A percentile compares a stretch with the other conserved stretches of the same genome.
Conservation (phyloP, 2,113 vertebrate species). For the Hemichromis elongatus region DNA sequence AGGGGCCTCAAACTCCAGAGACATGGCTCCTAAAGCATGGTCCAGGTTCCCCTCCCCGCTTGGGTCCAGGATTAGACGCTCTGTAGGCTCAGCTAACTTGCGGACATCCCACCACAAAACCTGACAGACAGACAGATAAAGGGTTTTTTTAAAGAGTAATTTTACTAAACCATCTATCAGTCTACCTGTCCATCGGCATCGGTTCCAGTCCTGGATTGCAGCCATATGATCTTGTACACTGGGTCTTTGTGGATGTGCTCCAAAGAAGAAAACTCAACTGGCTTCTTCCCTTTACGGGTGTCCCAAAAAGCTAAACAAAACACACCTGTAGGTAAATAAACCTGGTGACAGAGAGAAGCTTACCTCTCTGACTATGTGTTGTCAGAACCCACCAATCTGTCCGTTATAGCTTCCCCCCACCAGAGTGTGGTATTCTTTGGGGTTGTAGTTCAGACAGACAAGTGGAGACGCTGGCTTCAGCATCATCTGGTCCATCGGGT, state of each 20-base stretch:
- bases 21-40: conserved; percentile 79
- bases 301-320: conserved; percentile 86
- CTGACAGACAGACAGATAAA: conserved; percentile 51
- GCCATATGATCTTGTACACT: conserved; percentile 86
- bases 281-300: conserved; percentile 84
- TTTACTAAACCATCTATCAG: neutral
- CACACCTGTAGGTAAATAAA: neutral
- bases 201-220: conserved; percentile 90
- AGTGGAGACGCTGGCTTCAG: conserved; percentile 81
- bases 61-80: conserved; percentile 82
- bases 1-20: conserved; percentile 86
- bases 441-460: conserved; percentile 89
- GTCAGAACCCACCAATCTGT: conserved; percentile 84
- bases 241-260: conserved; percentile 91
- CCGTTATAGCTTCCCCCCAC: conserved; percentile 91
- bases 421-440: conserved; percentile 86
- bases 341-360: neutral
- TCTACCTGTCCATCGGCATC: conserved; percentile 75
- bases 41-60: conserved; percentile 76
- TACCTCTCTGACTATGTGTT: neutral
- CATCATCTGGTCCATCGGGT: no score
- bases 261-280: conserved; percentile 80
- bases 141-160: neutral
- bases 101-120: conserved; percentile 97
- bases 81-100: conserved; percentile 83